Conservation (phyloP, 92 coral and sea anemone genomes). For the Muricea muricata region DNA sequence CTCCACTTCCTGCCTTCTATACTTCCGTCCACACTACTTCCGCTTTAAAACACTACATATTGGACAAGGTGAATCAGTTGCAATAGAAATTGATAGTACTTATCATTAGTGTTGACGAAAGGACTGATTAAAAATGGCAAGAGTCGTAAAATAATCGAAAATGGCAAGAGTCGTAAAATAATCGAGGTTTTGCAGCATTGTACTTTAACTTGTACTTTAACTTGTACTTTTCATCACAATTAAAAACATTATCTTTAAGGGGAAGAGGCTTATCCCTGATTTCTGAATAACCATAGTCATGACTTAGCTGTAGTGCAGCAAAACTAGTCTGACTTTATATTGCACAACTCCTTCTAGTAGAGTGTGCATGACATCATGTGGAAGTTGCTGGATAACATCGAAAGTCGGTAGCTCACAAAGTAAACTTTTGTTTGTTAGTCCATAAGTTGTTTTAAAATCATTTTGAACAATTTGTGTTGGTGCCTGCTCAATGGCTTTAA, state of each 20-base stretch:
- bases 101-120: neutral
- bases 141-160: neutral
- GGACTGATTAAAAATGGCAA: conserved; percentile 5
- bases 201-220: conserved; percentile 32
- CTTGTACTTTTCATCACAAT: conserved; percentile 7
- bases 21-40: no score
- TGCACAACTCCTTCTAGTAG: conserved; percentile 65
- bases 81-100: neutral
- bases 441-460: conserved; percentile 10
- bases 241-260: neutral
- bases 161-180: conserved; percentile 16
- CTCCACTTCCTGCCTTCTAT: no score
- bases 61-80: neutral
- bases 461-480: neutral
- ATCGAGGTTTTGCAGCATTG: conserved; percentile 24
- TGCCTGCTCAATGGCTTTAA: conserved; percentile 1
- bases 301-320: no score
- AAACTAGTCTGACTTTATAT: neutral
- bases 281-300: conserved; percentile 14
- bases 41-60: no score
- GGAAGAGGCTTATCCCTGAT: conserved; percentile 24
- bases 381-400: conserved; percentile 61
- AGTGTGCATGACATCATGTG: conserved; percentile 73
- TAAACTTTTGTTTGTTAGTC: conserved; percentile 12
- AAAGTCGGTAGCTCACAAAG: conserved; percentile 45